Evolutionary conservation across 2,797 vertebrate genomes (phyloP), one percentile per base, ranked within the genome.

Genomic region (Mycteria americana): DNA sequence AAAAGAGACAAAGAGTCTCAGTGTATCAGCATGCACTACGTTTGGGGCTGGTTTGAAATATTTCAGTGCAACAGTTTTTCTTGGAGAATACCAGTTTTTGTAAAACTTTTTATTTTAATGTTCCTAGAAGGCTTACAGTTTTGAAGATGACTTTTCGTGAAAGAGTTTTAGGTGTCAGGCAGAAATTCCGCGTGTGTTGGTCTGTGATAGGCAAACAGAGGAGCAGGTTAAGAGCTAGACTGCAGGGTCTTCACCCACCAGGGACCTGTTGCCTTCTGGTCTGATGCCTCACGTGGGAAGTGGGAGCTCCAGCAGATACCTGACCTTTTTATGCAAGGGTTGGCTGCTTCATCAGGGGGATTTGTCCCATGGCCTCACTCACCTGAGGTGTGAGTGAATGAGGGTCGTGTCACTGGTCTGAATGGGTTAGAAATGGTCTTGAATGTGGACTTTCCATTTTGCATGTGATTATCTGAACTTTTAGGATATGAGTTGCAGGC

Each of bases 351-450:
- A 3, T 45, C 23, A 24, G 48, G 21, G 30, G 11, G 1, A 19
- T 77, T 63, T 70, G 5, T 53, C 37, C 18, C 17, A 4, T 56
- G 6, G 9, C 50, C 17, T 6, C 0, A 0, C 35, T 65, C 19
- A 19, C 37, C 27, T 43, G 75, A 70, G 28, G 18, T 75, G 57
- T 13, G 53, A 51, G 22, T 15, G 37, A 35, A 13, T 19, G 51
- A 53, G 7, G 30, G 21, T 64, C 0, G 0, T 62, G 33, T 35
- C 18, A 12, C 41, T 39, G 54, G 19, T 46, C 39, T 59, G 84
- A 35, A 17, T 37, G 19, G 17, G 11, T 33, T 19, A 23, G 54
- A 48, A 59, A 56, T 67, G 19, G 18, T 77, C 48, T 80, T n/a
- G 41, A 31, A 5, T 11, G 9, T 5, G 10, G 25, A 28, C 51